Conservation (phyloP, 2,113 vertebrate genomes). For the Nothocercus nigrocapillus region DNA sequence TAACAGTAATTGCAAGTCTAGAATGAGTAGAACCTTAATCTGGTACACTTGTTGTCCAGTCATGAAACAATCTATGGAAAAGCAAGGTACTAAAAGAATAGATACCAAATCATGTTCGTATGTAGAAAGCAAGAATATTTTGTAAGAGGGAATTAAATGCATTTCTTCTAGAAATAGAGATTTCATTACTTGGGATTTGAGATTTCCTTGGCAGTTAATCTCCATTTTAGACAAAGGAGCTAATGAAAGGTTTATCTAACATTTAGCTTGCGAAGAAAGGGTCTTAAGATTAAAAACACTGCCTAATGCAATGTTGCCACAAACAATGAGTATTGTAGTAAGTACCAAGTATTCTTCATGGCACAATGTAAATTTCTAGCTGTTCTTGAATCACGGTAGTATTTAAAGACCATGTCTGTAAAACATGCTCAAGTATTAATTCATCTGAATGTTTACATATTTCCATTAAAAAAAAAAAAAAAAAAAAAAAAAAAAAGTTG, state of each 20-base stretch:
- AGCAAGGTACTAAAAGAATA: background rate
- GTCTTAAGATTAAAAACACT: background rate
- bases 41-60: background rate
- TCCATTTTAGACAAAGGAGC: background rate
- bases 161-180: background rate
- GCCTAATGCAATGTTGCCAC: background rate
- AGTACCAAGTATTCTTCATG: background rate
- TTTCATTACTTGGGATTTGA: background rate
- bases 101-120: background rate
- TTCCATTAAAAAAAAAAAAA: background rate
- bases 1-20: background rate
- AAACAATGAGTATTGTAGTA: background rate
- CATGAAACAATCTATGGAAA: background rate
- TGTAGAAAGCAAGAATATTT: background rate
- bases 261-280: background rate
- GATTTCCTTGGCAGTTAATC: background rate
- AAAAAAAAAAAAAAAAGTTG: background rate
- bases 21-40: background rate
- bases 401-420: background rate
- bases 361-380: background rate
- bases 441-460: background rate
- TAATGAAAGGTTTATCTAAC: background rate
- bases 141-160: background rate
- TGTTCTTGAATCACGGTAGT: background rate
- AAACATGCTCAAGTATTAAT: background rate